Evolutionary conservation across 2,797 vertebrate species (phyloP).

Genomic region (Pangasius macronema): DNA sequence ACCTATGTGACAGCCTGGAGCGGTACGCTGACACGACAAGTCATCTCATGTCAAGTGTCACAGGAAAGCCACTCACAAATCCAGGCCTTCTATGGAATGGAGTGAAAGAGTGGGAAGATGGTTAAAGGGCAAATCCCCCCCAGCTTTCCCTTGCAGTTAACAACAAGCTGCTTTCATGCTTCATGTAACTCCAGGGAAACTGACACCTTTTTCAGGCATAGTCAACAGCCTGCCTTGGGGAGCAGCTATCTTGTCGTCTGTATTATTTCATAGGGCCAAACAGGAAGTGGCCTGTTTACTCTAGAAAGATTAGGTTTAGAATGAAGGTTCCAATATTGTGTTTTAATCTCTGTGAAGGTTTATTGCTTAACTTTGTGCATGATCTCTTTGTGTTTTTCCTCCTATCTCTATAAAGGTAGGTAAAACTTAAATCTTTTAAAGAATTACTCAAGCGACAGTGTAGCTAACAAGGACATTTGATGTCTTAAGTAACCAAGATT

Average conservation of each 20-base stretch:
- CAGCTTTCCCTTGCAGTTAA: slow-evolving; percentile 48
- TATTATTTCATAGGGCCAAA: slow-evolving; percentile 48
- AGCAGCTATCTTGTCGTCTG: slow-evolving; percentile 37
- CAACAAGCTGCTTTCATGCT: slow-evolving; percentile 65
- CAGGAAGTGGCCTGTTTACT: slow-evolving; percentile 38
- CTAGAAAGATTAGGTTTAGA: neutral
- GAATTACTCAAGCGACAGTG: neutral
- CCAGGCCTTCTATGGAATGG: slow-evolving; percentile 43
- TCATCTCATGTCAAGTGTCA: slow-evolving; percentile 61
- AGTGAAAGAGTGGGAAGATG: slow-evolving; percentile 43
- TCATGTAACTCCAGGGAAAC: slow-evolving; percentile 58
- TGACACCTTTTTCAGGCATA: slow-evolving; percentile 51
- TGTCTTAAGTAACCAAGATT: neutral
- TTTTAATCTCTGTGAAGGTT: neutral
- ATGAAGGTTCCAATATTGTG: neutral
- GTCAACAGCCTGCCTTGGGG: slow-evolving; percentile 41
- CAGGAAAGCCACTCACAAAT: slow-evolving; percentile 50
- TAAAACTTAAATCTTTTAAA: neutral
- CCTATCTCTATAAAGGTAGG: neutral
- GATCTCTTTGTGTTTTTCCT: neutral
- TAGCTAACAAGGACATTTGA: neutral
- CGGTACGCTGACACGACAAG: slow-evolving; percentile 57
- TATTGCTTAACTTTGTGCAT: neutral
- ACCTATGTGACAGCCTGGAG: slow-evolving; percentile 58
- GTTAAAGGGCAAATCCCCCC: slow-evolving; percentile 49